phyloP scores from a whole-genome alignment of 2,797 vertebrate genomes.

The Channallabes apus region DNA sequence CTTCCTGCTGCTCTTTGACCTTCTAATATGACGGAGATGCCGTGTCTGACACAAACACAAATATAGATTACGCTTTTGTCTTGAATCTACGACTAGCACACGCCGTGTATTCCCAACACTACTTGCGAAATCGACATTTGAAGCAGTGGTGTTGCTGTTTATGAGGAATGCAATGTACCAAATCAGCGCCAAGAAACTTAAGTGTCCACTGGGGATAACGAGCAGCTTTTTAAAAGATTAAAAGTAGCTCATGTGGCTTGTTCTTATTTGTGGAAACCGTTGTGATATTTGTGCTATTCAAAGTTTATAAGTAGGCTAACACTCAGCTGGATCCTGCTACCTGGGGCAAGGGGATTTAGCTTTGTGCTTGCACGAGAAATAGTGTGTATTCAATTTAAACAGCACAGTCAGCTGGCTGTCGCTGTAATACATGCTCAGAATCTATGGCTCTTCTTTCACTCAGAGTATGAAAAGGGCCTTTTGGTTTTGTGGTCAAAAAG shows the following conservation, averaged over 20 bases:
- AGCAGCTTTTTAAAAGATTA: constrained; percentile 8
- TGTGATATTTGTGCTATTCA: constrained; percentile 37
- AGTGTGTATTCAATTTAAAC: constrained; percentile 28
- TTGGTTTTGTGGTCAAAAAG: not conserved
- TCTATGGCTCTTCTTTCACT: constrained; percentile 39
- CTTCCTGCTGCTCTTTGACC: constrained; percentile 53
- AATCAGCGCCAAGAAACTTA: constrained; percentile 22
- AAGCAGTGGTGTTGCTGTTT: constrained; percentile 12
- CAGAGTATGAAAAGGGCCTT: constrained; percentile 22
- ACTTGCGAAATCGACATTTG: not conserved
- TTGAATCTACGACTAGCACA: not conserved
- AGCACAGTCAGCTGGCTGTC: not conserved
- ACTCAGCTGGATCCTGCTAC: constrained; percentile 35
- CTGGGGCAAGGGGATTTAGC: constrained; percentile 37
- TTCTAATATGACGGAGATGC: constrained; percentile 40
- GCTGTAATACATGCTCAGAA: constrained; percentile 32
- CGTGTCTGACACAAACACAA: constrained; percentile 36
- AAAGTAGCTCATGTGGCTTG: constrained; percentile 29
- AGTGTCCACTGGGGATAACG: constrained; percentile 6
- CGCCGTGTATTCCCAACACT: not conserved
- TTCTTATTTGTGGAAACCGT: constrained; percentile 31
- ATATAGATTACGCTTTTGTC: not conserved
- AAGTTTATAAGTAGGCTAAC: constrained; percentile 46
- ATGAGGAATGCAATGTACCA: constrained; percentile 27
- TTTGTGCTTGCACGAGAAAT: constrained; percentile 20